Percentiles rank a stretch among this genome's conserved stretches.
Evolutionary conservation across 1,140 invertebrate genomes (phyloP).

Genomic region (Zaprionus gabonicus): DNA sequence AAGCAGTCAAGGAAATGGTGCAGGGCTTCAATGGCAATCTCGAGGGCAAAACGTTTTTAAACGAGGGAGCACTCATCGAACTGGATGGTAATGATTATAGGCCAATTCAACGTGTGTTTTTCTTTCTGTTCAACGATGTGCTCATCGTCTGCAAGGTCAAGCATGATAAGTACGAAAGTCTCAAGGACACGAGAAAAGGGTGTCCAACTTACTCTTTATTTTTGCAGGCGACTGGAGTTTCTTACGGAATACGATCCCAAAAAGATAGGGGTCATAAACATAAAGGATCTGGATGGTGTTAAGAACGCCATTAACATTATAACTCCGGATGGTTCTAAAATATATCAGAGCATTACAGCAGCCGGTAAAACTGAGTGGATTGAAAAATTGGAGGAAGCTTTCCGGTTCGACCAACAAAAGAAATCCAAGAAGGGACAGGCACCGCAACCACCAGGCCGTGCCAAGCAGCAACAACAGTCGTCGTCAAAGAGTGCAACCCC

Average conservation of each 20-base stretch:
- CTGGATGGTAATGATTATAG: conserved; percentile 94
- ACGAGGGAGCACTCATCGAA: conserved; percentile 96
- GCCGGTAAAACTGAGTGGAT: conserved; percentile 97
- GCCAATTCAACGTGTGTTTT: conserved; percentile 93
- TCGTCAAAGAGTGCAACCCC: conserved; percentile 60
- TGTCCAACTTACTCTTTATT: neutral
- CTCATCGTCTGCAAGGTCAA: conserved; percentile 88
- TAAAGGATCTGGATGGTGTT: conserved; percentile 94
- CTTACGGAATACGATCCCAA: conserved; percentile 95
- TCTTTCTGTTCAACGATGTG: conserved; percentile 96
- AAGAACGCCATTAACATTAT: conserved; percentile 97
- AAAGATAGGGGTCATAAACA: conserved; percentile 97
- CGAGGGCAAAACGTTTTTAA: conserved; percentile 90
- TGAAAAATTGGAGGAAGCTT: conserved; percentile 95
- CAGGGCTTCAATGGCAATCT: conserved; percentile 91
- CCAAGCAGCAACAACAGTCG: conserved; percentile 85
- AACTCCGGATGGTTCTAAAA: conserved; percentile 96
- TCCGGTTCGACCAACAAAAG: conserved; percentile 91
- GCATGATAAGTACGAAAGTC: conserved; percentile 85
- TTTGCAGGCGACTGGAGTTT: conserved; percentile 92
- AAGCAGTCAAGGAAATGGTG: conserved; percentile 88
- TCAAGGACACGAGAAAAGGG: neutral
- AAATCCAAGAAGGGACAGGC: conserved; percentile 78
- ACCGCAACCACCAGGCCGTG: conserved; percentile 87
- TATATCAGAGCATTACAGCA: conserved; percentile 95